These are phyloP conservation scores for Spodoptera picta DNA, from an alignment of 2,888 invertebrate genomes.

Conservation along the genomic window DNA sequence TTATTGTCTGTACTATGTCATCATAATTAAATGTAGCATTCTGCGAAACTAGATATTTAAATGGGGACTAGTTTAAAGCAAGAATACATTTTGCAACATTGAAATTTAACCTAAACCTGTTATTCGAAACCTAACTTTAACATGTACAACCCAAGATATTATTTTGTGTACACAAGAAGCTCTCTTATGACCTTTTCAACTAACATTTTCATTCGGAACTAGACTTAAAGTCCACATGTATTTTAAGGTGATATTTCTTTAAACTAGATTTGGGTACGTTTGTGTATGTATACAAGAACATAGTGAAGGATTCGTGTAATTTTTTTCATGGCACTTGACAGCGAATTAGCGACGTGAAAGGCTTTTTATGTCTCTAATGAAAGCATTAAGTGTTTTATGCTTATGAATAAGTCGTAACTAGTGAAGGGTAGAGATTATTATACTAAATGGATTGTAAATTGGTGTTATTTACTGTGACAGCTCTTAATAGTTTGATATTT, in stretches of 20 bases:
- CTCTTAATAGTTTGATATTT: neutral
- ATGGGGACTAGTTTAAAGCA: slow-evolving; percentile 17
- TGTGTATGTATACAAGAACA: slow-evolving; percentile 1
- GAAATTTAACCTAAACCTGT: neutral
- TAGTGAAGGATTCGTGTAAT: slow-evolving; percentile 15
- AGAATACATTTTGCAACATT: slow-evolving; percentile 21
- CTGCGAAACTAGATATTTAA: slow-evolving; percentile 38
- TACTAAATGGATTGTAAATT: slow-evolving; percentile 5
- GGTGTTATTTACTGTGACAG: slow-evolving; percentile 2
- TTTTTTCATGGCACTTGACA: slow-evolving; percentile 39
- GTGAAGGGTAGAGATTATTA: slow-evolving; percentile 8
- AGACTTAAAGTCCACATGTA: slow-evolving; percentile 5
- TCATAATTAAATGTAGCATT: slow-evolving; percentile 30
- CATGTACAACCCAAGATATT: fast-evolving
- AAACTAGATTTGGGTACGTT: neutral
- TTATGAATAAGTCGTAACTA: slow-evolving; percentile 9
- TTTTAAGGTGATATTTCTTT: slow-evolving; percentile 15
- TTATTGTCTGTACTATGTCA: slow-evolving; percentile 34
- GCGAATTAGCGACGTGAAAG: slow-evolving; percentile 44
- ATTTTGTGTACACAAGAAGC: neutral
- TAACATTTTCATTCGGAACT: slow-evolving; percentile 6
- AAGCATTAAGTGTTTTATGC: slow-evolving; percentile 21
- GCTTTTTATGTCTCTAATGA: slow-evolving; percentile 37
- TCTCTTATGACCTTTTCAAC: neutral
- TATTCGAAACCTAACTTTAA: slow-evolving; percentile 1